These are phyloP conservation scores for Phalangium opilio DNA, from an alignment of 2,888 invertebrate species.

Conservation along the genomic window DNA sequence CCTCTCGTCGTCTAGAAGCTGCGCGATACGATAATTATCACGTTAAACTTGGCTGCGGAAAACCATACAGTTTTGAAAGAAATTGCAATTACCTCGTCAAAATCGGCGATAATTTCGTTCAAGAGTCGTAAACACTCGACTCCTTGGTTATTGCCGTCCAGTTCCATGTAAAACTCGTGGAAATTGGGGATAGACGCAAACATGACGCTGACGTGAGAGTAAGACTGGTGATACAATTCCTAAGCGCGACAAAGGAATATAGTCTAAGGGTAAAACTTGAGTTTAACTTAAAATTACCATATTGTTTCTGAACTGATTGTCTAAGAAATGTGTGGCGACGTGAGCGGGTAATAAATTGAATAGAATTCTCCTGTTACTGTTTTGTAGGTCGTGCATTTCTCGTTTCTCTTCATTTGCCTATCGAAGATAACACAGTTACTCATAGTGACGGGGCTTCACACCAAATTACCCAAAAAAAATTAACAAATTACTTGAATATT, in stretches of 20 bases:
- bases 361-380: constrained; percentile 63
- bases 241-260: constrained; percentile 25
- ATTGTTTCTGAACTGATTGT: constrained; percentile 72
- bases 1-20: constrained; percentile 66
- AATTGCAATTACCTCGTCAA: constrained; percentile 59
- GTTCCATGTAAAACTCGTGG: constrained; percentile 82
- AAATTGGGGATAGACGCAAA: constrained; percentile 88
- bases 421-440: constrained; percentile 1
- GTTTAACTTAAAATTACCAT: constrained; percentile 42
- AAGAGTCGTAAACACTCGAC: constrained; percentile 71
- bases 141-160: constrained; percentile 81
- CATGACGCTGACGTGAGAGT: constrained; percentile 73
- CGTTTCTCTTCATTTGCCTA: constrained; percentile 76
- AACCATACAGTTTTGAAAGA: too few species aligned
- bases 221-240: constrained; percentile 87
- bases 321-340: constrained; percentile 79
- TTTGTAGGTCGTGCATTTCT: constrained; percentile 82
- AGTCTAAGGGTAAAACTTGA: not conserved
- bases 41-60: too few species aligned
- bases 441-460: too few species aligned
- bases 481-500: constrained; percentile 32
- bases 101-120: constrained; percentile 84
- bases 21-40: too few species aligned
- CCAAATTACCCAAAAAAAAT: too few species aligned
- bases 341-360: constrained; percentile 81